phyloP scores from a whole-genome alignment of 2,797 vertebrate genomes.

The Leucoraja ocellata region DNA sequence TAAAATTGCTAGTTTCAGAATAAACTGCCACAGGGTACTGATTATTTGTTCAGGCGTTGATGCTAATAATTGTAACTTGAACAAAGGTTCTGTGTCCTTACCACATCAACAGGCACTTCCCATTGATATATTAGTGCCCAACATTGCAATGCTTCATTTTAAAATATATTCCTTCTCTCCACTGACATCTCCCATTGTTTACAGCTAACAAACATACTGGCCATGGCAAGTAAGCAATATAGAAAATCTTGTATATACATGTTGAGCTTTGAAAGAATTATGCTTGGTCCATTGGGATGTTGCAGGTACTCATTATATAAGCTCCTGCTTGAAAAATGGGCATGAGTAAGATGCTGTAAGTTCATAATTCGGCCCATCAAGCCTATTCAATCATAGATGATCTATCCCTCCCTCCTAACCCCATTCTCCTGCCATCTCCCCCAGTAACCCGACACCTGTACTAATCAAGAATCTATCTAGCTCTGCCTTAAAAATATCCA shows the following conservation, averaged over 20 bases:
- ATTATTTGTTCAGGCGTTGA: conserved; percentile 25
- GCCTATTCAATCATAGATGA: too few species aligned
- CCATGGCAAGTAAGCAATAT: not conserved
- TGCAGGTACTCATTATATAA: not conserved
- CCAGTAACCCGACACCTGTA: too few species aligned
- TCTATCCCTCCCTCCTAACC: too few species aligned
- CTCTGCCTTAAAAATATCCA: too few species aligned
- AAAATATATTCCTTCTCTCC: not conserved
- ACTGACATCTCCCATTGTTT: not conserved
- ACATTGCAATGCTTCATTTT: not conserved
- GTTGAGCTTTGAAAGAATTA: not conserved
- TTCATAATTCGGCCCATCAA: too few species aligned
- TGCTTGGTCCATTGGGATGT: not conserved
- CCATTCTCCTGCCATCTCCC: too few species aligned
- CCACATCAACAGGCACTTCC: not conserved
- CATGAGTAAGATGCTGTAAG: not conserved
- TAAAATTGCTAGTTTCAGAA: not conserved
- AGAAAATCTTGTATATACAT: not conserved
- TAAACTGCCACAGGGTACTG: not conserved
- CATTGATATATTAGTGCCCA: not conserved
- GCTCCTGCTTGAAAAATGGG: not conserved
- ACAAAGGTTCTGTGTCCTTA: not conserved
- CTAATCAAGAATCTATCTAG: too few species aligned
- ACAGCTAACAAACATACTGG: too few species aligned
- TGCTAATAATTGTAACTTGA: not conserved